phyloP scores from a whole-genome alignment of 2,113 vertebrate genomes.

The Corythoichthys haematopterus region DNA sequence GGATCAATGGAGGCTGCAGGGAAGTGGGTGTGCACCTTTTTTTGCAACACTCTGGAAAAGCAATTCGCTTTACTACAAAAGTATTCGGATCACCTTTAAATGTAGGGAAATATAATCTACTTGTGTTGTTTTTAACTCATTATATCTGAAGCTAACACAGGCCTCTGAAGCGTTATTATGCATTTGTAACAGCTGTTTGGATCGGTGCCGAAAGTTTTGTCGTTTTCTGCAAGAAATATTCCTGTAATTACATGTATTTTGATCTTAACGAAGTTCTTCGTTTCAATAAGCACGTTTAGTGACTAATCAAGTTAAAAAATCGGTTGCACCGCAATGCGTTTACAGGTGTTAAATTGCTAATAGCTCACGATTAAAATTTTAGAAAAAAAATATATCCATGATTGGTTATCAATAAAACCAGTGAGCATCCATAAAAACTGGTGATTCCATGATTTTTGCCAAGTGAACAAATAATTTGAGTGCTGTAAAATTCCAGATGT shows the following conservation, averaged over 20 bases:
- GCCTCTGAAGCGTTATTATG: background rate
- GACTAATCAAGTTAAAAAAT: background rate
- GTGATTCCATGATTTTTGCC: too few species aligned
- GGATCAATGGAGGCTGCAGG: constrained; percentile 18
- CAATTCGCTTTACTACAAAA: background rate
- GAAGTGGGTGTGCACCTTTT: constrained; percentile 6
- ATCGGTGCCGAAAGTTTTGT: background rate
- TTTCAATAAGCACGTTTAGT: background rate
- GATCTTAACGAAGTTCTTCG: background rate
- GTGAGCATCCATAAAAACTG: too few species aligned
- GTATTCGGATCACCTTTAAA: background rate
- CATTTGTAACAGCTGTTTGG: background rate
- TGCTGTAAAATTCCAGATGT: too few species aligned
- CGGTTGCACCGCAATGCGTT: background rate
- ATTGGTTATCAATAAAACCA: too few species aligned
- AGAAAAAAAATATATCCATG: too few species aligned
- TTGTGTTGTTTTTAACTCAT: background rate
- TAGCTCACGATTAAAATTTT: too few species aligned
- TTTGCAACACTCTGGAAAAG: background rate
- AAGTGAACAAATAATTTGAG: too few species aligned
- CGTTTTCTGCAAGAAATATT: background rate
- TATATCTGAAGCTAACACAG: background rate
- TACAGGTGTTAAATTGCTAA: background rate
- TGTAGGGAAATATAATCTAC: background rate
- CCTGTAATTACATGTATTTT: background rate